A percentile compares a stretch with the other conserved stretches of the same genome.
These are phyloP conservation scores for Galleria mellonella DNA, from an alignment of 1,140 invertebrate species.

Conservation along the genomic window DNA sequence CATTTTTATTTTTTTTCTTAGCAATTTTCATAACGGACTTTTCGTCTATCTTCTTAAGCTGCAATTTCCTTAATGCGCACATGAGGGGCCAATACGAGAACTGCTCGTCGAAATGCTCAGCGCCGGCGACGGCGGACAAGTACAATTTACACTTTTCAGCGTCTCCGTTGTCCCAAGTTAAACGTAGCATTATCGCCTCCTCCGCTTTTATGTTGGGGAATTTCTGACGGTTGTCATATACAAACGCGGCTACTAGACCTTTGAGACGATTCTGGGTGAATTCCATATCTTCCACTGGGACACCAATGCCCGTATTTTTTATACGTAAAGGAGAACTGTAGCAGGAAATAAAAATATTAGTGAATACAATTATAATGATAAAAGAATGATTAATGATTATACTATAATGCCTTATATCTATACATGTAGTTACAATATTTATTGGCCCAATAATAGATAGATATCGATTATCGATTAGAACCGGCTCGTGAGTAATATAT, in stretches of 20 bases:
- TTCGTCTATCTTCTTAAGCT: conserved; percentile 36
- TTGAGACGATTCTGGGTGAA: conserved; percentile 43
- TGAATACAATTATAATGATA: too few relatives aligned
- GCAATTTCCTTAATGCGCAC: conserved; percentile 40
- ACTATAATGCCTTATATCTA: too few relatives aligned
- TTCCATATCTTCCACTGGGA: conserved; percentile 26
- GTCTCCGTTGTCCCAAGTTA: conserved; percentile 34
- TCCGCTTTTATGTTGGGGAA: conserved; percentile 25
- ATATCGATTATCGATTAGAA: too few relatives aligned
- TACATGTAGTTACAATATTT: too few relatives aligned
- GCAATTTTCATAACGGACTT: conserved; percentile 39
- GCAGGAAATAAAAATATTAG: conserved; percentile 4
- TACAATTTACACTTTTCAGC: conserved; percentile 25
- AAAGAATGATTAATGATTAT: too few relatives aligned
- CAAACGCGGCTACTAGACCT: conserved; percentile 40
- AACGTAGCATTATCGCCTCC: conserved; percentile 32
- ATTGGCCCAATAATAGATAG: too few relatives aligned
- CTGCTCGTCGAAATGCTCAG: conserved; percentile 39
- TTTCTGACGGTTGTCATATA: conserved; percentile 30
- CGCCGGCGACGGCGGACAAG: conserved; percentile 38
- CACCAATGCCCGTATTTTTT: conserved; percentile 28
- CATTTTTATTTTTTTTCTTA: conserved; percentile 36
- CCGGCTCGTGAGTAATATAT: too few relatives aligned
- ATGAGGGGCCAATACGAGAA: conserved; percentile 46
- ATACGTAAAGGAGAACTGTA: conserved; percentile 36